Evolutionary conservation across 2,113 vertebrate genomes (phyloP), one percentile per base, ranked within the genome.

Genomic region (Chaetura pelagica): DNA sequence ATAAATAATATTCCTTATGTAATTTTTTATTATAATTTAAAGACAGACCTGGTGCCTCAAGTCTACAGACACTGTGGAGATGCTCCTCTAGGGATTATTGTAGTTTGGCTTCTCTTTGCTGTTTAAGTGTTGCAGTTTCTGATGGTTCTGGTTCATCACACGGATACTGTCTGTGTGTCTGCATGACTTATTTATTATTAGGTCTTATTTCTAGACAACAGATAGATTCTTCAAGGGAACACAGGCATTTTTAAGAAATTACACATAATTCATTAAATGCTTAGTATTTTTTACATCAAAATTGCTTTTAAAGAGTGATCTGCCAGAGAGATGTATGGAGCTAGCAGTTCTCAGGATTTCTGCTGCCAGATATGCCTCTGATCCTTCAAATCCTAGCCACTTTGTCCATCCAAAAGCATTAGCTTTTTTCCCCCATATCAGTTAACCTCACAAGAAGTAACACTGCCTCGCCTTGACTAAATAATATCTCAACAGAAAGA

Each of bases 11-110:
- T 30, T 48, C 30, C 63, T 82, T 88, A 49, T 64, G 55, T 51
- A 87, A 72, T 7, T 79, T 94, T n/a, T 82, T n/a, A 3, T 55
- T 63, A 10, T 71, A 85, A 81, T 87, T 87, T 77, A 88, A 71
- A 84, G 52, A 78, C 10, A 27, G 29, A 81, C 4, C 7, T 24
- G 10, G 21, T 86, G 62, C 38, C 35, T 77, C 76, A 61, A 69
- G 32, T 62, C 42, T 82, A 26, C 69, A 89, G 61, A 24, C 26
- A 64, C 15, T 19, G n/a, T 14, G 22, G 54, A 94, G n/a, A 49
- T 83, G 79, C 32, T 67, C 32, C 23, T 84, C 24, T 51, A 69
- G 48, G 38, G 51, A 26, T 52, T 88, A 62, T 46, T 79, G 42
- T 4, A 51, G n/a, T 51, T 90, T 14, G 77, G 48, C 10, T 90